Base-by-base conservation (phyloP, 2,113 vertebrate genomes). In the Toxostoma redivivum region DNA sequence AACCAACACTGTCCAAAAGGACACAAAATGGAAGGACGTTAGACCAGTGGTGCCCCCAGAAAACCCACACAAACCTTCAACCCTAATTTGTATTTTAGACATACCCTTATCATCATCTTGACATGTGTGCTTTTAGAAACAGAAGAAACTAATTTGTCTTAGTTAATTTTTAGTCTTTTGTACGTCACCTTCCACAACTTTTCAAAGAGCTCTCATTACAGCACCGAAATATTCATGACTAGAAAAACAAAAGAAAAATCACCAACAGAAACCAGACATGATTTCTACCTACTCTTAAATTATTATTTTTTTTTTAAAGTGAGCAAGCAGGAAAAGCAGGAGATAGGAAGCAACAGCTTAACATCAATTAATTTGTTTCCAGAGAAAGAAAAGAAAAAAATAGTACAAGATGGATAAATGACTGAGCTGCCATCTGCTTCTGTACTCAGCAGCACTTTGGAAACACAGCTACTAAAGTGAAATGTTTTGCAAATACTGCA, bases 341-440 rank as follows among this genome's bases (percentile, higher is more conserved):
- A 66, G 33, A 38, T 51, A 60, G 25, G 27, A 81, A 89, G 22
- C 54, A 86, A 58, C 30, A 90, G 37, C 40, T 85, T 72, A 93
- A 82, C 18, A 71, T 45, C 40, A 95, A 82, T 69, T 94, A 87
- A 89, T 70, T 72, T 85, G 13, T 67, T 94, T 93, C 54, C 78
- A 92, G 54, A 94, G 62, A 93, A 94, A 93, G 47, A 78, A 76
- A 1, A 83, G 73, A 91, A 91, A 47, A 69, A 90, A 90, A 91
- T 12, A 61, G n/a, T 61, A 40, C 70, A 69, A 77, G 53, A 72
- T 38, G 19, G 35, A 64, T 40, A 92, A 81, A 86, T 24, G 40
- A 79, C 78, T 64, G 78, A 82, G 81, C 35, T 79, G 57, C 90
- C 87, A 95, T 82, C 87, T 93, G 80, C 69, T 78, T 57, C 86